Evolutionary conservation across 2,888 invertebrate genomes (phyloP).

Genomic region (Lithophane leautieri): DNA sequence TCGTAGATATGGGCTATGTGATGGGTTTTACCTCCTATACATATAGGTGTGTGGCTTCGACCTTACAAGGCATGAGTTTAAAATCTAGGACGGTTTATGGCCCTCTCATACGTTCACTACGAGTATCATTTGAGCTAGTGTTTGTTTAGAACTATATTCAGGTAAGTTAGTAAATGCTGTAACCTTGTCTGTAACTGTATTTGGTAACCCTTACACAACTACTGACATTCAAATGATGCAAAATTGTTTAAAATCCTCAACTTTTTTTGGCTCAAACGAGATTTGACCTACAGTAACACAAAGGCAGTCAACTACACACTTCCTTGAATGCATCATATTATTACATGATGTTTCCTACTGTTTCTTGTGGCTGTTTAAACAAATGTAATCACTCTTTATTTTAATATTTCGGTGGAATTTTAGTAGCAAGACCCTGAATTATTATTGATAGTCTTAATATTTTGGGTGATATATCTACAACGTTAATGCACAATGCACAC

Average conservation of each 20-base stretch:
- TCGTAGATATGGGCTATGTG: too few relatives aligned
- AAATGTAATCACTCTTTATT: neutral
- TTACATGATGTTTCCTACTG: neutral
- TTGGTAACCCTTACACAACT: neutral
- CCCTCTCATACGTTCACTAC: neutral
- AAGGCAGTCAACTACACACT: neutral
- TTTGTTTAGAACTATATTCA: neutral
- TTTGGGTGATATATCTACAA: neutral
- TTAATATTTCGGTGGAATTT: neutral
- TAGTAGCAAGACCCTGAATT: neutral
- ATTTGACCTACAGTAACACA: neutral
- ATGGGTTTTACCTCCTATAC: neutral
- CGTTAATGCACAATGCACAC: too few relatives aligned
- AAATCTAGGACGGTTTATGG: neutral
- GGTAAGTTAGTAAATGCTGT: neutral
- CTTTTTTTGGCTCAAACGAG: neutral
- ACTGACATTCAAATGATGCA: neutral
- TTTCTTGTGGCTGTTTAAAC: neutral
- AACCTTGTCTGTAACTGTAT: neutral
- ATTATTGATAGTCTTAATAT: neutral
- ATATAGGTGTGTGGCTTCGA: neutral
- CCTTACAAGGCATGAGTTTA: neutral
- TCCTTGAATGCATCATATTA: constrained; percentile 5
- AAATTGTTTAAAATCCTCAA: neutral
- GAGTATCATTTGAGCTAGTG: neutral